Conservation (phyloP, 2,888 invertebrate species). For the Carcina quercana region DNA sequence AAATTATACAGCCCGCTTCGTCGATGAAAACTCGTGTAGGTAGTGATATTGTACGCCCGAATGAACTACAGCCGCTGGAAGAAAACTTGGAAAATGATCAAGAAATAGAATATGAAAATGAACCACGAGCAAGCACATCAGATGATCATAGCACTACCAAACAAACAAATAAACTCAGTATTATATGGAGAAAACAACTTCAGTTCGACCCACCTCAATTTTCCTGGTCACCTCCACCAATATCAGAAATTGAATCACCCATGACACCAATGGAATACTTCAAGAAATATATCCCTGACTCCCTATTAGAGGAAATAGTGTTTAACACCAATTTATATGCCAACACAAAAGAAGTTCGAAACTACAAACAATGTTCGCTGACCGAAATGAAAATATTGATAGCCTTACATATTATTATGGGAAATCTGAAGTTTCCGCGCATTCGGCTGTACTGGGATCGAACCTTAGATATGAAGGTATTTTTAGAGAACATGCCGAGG, state of each 20-base stretch:
- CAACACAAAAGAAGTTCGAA: too few relatives aligned
- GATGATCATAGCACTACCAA: not conserved
- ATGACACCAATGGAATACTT: too few relatives aligned
- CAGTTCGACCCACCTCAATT: conserved; percentile 4
- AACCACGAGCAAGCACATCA: not conserved
- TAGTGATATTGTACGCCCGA: not conserved
- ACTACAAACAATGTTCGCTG: too few relatives aligned
- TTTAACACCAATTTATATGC: too few relatives aligned
- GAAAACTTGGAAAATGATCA: not conserved
- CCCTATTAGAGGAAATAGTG: too few relatives aligned
- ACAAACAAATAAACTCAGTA: not conserved
- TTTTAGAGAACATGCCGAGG: too few relatives aligned
- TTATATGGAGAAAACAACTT: conserved; percentile 5
- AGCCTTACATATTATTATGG: too few relatives aligned
- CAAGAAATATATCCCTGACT: too few relatives aligned
- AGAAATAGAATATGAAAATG: conserved; percentile 1
- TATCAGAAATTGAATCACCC: conserved; percentile 2
- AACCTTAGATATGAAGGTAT: too few relatives aligned
- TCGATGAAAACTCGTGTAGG: not conserved
- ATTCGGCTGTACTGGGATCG: too few relatives aligned
- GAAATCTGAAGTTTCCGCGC: too few relatives aligned
- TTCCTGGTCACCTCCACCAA: conserved; percentile 1
- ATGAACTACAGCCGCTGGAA: not conserved
- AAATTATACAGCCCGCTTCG: conserved; percentile 1
- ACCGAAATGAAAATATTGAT: too few relatives aligned